Conservation (phyloP, 2,888 invertebrate species). For the Poecilus cupreus region DNA sequence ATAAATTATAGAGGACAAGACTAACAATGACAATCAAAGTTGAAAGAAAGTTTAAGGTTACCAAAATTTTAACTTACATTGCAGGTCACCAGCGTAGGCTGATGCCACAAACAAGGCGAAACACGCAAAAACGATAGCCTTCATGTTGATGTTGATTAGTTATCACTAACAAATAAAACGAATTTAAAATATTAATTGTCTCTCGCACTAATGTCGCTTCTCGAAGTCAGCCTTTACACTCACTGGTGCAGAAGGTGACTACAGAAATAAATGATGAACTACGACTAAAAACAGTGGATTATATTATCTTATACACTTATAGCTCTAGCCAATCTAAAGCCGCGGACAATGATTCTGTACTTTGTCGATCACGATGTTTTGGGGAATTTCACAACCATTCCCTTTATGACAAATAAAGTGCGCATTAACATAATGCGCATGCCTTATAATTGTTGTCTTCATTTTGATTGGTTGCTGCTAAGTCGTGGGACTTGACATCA, state of each 20-base stretch:
- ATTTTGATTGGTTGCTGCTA: constrained; percentile 41
- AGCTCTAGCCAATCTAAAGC: constrained; percentile 48
- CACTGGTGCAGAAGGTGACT: constrained; percentile 93
- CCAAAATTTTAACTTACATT: constrained; percentile 78
- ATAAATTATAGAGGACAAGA: constrained; percentile 35
- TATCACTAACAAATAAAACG: constrained; percentile 50
- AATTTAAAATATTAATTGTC: constrained; percentile 27
- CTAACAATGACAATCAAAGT: constrained; percentile 33
- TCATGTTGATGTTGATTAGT: constrained; percentile 71
- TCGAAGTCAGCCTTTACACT: constrained; percentile 85
- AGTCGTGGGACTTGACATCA: constrained; percentile 2
- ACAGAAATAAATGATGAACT: constrained; percentile 61
- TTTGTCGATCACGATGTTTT: constrained; percentile 58
- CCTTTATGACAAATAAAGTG: constrained; percentile 57
- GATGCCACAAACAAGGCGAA: constrained; percentile 73
- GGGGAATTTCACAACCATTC: constrained; percentile 53
- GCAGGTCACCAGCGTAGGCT: constrained; percentile 75
- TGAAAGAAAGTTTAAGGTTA: constrained; percentile 45
- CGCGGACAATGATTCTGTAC: constrained; percentile 57
- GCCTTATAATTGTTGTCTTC: constrained; percentile 17
- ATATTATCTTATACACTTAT: constrained; percentile 49
- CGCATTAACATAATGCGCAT: constrained; percentile 56
- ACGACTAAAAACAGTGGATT: constrained; percentile 53
- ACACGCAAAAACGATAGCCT: constrained; percentile 75
- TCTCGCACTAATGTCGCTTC: constrained; percentile 46